These are phyloP conservation scores for Chymomyza costata DNA, from an alignment of 1,140 invertebrate genomes.

Conservation along the genomic window DNA sequence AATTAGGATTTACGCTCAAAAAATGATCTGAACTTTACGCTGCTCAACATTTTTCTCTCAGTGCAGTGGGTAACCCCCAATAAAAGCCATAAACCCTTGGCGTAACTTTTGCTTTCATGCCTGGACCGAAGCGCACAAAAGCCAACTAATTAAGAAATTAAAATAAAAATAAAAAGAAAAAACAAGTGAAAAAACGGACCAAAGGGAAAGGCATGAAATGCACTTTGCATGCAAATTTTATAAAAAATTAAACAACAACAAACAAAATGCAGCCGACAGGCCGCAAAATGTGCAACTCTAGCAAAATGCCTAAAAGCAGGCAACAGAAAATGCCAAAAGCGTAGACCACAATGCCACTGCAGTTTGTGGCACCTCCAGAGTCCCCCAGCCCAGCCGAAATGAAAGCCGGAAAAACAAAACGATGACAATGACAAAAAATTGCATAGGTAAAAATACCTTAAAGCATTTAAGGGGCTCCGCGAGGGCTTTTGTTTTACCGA, in stretches of 20 bases:
- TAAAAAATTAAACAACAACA: slow-evolving; percentile 63
- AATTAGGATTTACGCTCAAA: no score
- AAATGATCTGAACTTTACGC: no score
- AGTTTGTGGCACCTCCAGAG: slow-evolving; percentile 12
- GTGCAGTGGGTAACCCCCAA: no score
- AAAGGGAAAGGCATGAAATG: no score
- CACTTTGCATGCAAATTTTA: slow-evolving; percentile 69
- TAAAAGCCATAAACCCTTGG: slow-evolving; percentile 37
- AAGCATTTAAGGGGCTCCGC: slow-evolving; percentile 22
- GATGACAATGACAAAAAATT: slow-evolving; percentile 63
- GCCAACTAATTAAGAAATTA: slow-evolving; percentile 71
- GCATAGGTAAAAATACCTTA: slow-evolving; percentile 57
- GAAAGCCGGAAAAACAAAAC: slow-evolving; percentile 30
- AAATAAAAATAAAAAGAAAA: slow-evolving; percentile 53
- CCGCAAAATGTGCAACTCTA: slow-evolving; percentile 64
- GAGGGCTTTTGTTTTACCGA: neutral
- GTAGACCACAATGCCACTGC: slow-evolving; percentile 1
- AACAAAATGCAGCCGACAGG: slow-evolving; percentile 31
- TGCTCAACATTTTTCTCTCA: no score
- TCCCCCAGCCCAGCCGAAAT: neutral
- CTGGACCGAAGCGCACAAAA: slow-evolving; percentile 51
- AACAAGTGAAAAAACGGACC: slow-evolving; percentile 35
- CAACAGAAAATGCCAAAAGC: slow-evolving; percentile 4
- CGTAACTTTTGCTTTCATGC: slow-evolving; percentile 36
- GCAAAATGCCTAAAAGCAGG: slow-evolving; percentile 47